A percentile compares a stretch with the other conserved stretches of the same genome.
Conservation (phyloP, 2,113 vertebrate species). For the Nothobranchius furzeri region DNA sequence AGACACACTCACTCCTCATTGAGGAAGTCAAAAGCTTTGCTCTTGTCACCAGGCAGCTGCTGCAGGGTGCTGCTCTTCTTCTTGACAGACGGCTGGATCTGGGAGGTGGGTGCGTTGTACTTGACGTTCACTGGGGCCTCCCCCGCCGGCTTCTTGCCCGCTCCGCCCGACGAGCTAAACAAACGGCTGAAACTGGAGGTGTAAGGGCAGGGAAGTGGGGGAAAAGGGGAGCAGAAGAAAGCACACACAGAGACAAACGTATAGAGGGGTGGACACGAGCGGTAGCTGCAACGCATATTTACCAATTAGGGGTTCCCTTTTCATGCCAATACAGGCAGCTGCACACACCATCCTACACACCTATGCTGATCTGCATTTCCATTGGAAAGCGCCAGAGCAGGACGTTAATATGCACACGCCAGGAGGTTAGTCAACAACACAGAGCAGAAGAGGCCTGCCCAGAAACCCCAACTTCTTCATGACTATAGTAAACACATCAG, state of each 20-base stretch:
- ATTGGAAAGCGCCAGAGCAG: constrained; percentile 22
- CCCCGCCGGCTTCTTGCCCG: constrained; percentile 84
- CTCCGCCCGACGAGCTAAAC: constrained; percentile 92
- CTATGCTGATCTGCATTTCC: neutral
- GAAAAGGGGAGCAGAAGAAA: neutral
- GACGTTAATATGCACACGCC: constrained; percentile 52
- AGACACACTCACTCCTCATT: constrained; percentile 91
- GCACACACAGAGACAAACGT: constrained; percentile 73
- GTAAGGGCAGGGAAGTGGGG: constrained; percentile 54
- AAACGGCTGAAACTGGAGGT: constrained; percentile 93
- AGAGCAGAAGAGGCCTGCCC: constrained; percentile 34
- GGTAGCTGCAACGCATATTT: constrained; percentile 46
- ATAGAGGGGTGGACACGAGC: constrained; percentile 77
- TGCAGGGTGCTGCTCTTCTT: constrained; percentile 95
- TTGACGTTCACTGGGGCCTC: constrained; percentile 94
- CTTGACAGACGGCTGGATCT: constrained; percentile 94
- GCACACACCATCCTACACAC: neutral
- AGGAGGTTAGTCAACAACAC: constrained; percentile 67
- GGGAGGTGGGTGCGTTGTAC: constrained; percentile 96
- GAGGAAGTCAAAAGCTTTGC: constrained; percentile 98
- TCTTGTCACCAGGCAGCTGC: constrained; percentile 95
- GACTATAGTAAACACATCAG: constrained; percentile 2
- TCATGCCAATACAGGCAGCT: constrained; percentile 37
- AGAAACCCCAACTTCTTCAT: neutral
- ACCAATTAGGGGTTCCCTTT: constrained; percentile 26